Percentiles rank a stretch among this genome's conserved stretches.
Conservation (phyloP, 2,888 invertebrate genomes). For the Mythimna pallens region DNA sequence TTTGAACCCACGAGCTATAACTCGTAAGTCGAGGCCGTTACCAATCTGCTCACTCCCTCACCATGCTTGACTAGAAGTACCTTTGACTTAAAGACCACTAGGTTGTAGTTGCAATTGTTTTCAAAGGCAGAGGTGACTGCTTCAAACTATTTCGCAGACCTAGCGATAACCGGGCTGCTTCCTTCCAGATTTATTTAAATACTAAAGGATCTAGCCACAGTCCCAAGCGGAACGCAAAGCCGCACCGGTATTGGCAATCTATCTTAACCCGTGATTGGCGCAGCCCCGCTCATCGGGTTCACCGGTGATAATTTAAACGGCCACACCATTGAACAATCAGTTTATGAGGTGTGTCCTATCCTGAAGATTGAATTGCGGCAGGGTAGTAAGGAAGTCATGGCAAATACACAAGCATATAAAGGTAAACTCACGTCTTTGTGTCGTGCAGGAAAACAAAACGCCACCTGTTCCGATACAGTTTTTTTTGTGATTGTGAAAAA, state of each 20-base stretch:
- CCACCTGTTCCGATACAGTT: not conserved
- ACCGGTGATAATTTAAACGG: conserved; percentile 68
- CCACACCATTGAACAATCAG: conserved; percentile 63
- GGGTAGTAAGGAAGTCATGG: conserved; percentile 3
- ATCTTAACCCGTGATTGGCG: conserved; percentile 75
- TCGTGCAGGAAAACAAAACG: not conserved
- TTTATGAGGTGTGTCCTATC: conserved; percentile 49
- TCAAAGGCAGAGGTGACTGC: too few species aligned
- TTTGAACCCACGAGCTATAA: too few species aligned
- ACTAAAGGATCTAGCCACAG: conserved; percentile 18
- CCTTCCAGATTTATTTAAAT: not conserved
- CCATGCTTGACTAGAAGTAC: too few species aligned
- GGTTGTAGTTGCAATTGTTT: too few species aligned
- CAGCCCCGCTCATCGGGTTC: conserved; percentile 65
- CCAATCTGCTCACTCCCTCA: too few species aligned
- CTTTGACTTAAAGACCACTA: too few species aligned
- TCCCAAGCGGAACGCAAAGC: conserved; percentile 52
- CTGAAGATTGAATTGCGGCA: conserved; percentile 25
- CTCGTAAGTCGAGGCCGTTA: too few species aligned
- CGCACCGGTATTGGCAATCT: conserved; percentile 68
- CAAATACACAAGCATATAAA: not conserved
- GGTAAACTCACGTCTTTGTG: not conserved
- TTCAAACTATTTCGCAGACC: too few species aligned
- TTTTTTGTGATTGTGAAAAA: too few species aligned
- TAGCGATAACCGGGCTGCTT: not conserved